Evolutionary conservation across 2,888 invertebrate genomes (phyloP).

Genomic region (Epiblema foenella): DNA sequence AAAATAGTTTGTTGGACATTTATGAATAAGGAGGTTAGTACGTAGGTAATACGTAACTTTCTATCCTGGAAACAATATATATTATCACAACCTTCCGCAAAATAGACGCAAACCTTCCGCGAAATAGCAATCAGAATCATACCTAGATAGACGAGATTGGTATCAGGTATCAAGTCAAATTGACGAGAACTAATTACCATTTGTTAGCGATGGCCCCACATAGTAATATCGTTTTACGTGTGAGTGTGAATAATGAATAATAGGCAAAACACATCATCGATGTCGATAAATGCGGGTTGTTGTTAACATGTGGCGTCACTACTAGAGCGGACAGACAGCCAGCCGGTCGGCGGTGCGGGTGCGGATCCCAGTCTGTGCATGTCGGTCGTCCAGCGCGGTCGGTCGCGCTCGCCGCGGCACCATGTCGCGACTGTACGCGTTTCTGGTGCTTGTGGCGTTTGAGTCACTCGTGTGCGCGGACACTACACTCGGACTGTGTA

Average conservation of each 20-base stretch:
- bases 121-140: not conserved
- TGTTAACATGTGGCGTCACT: conserved; percentile 63
- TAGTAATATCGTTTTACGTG: conserved; percentile 49
- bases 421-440: conserved; percentile 69
- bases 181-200: conserved; percentile 6
- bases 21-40: no score
- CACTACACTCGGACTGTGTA: conserved; percentile 76
- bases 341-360: conserved; percentile 47
- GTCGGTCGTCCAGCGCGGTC: conserved; percentile 68
- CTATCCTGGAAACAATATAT: not conserved
- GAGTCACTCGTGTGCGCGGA: conserved; percentile 60
- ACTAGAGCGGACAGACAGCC: conserved; percentile 61
- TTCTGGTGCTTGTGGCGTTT: conserved; percentile 83
- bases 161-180: not conserved
- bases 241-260: conserved; percentile 52
- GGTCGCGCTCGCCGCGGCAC: conserved; percentile 73
- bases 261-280: conserved; percentile 64
- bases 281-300: conserved; percentile 66
- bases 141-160: not conserved
- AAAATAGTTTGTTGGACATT: no score
- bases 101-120: no score
- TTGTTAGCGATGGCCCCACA: not conserved
- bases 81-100: no score
- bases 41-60: no score
- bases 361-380: conserved; percentile 65